These are phyloP conservation scores for Drosophila colorata DNA, from an alignment of 2,888 invertebrate species.

Conservation along the genomic window DNA sequence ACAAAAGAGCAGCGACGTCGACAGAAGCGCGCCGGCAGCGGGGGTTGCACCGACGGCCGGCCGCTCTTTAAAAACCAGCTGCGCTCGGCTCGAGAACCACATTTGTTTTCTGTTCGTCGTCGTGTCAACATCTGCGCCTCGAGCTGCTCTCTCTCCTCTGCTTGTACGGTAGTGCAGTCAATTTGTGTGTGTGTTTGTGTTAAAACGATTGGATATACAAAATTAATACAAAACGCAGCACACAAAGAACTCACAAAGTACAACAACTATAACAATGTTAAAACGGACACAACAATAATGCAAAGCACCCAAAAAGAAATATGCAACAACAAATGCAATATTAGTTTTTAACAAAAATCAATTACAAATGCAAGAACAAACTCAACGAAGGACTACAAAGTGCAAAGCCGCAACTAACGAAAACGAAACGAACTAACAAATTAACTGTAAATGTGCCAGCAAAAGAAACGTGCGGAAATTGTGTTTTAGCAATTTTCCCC, in stretches of 20 bases:
- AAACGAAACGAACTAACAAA: constrained; percentile 36
- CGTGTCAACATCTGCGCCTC: constrained; percentile 68
- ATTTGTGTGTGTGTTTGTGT: constrained; percentile 54
- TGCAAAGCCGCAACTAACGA: constrained; percentile 34
- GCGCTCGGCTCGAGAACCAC: constrained; percentile 44
- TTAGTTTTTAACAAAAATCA: constrained; percentile 58
- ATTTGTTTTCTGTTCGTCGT: constrained; percentile 67
- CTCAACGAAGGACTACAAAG: constrained; percentile 59
- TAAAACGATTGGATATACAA: constrained; percentile 55
- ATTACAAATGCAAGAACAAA: constrained; percentile 47
- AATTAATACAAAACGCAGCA: constrained; percentile 39
- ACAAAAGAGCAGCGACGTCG: constrained; percentile 63
- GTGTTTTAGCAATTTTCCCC: constrained; percentile 82
- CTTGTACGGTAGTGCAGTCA: constrained; percentile 56
- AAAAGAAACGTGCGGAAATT: constrained; percentile 63
- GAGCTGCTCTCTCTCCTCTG: constrained; percentile 47
- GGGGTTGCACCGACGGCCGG: constrained; percentile 54
- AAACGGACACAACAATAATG: constrained; percentile 61
- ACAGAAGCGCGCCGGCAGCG: constrained; percentile 39
- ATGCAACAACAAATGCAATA: constrained; percentile 71
- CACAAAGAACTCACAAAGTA: constrained; percentile 50
- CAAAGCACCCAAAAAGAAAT: constrained; percentile 44
- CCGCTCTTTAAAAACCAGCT: constrained; percentile 67
- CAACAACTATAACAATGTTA: constrained; percentile 44
- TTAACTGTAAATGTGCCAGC: constrained; percentile 61